A percentile compares a stretch with the other conserved stretches of the same genome.
Conservation (phyloP, 2,888 invertebrate species). For the Alentia gelatinosa region DNA sequence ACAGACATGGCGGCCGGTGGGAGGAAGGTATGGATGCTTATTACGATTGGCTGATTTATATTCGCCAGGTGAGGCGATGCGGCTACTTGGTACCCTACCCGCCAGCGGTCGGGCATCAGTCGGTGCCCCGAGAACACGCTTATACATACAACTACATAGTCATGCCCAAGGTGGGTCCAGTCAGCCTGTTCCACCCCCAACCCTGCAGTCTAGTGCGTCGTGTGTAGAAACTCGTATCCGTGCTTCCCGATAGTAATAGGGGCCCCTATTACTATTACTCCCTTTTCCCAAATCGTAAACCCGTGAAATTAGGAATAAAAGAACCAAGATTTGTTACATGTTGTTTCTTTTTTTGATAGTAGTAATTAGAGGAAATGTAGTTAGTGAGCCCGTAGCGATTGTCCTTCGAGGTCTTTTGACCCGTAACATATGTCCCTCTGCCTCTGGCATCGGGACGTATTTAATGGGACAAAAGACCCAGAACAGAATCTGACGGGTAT, state of each 20-base stretch:
- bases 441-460: no score
- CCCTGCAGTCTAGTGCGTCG: background rate
- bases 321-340: no score
- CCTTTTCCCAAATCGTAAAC: background rate
- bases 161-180: background rate
- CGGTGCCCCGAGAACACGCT: background rate
- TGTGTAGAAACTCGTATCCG: no score
- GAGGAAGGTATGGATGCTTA: background rate
- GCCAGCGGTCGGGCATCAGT: background rate
- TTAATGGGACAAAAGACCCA: no score
- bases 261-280: background rate
- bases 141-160: conserved; percentile 14
- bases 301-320: no score
- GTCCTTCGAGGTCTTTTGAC: no score
- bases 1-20: background rate
- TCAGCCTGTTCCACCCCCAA: background rate
- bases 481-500: no score
- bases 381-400: no score
- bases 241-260: no score
- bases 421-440: no score
- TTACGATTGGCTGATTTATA: background rate
- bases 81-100: background rate
- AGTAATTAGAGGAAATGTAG: no score
- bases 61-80: background rate
- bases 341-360: no score